These are phyloP conservation scores for Cataglyphis livida DNA, from an alignment of 2,888 invertebrate genomes.

Conservation along the genomic window DNA sequence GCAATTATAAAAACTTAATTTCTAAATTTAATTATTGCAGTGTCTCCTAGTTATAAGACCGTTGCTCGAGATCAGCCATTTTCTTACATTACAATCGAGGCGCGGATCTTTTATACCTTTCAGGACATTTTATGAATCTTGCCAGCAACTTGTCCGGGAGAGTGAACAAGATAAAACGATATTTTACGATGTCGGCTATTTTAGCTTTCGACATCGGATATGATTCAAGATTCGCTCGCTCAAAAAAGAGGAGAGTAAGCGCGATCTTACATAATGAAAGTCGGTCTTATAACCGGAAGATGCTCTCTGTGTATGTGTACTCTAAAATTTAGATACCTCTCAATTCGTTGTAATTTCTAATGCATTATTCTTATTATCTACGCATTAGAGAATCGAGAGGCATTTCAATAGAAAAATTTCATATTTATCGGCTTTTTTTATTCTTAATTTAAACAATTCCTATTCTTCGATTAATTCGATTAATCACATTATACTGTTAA, in stretches of 20 bases:
- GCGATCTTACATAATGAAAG: neutral
- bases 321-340: slow-evolving; percentile 24
- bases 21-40: slow-evolving; percentile 5
- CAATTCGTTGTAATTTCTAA: neutral
- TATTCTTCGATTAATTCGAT: neutral
- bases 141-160: neutral
- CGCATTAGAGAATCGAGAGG: neutral
- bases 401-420: neutral
- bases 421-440: neutral
- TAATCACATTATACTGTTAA: neutral
- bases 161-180: neutral
- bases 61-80: neutral
- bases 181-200: neutral
- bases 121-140: neutral
- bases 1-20: slow-evolving; percentile 17
- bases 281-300: neutral
- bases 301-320: slow-evolving; percentile 3
- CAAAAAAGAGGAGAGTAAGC: neutral
- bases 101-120: neutral
- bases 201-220: neutral
- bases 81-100: neutral
- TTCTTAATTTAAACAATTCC: neutral
- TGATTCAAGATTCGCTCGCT: neutral
- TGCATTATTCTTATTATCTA: slow-evolving; percentile 12
- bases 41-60: slow-evolving; percentile 5